Conservation (phyloP, 2,113 vertebrate species). For the Channa argus region DNA sequence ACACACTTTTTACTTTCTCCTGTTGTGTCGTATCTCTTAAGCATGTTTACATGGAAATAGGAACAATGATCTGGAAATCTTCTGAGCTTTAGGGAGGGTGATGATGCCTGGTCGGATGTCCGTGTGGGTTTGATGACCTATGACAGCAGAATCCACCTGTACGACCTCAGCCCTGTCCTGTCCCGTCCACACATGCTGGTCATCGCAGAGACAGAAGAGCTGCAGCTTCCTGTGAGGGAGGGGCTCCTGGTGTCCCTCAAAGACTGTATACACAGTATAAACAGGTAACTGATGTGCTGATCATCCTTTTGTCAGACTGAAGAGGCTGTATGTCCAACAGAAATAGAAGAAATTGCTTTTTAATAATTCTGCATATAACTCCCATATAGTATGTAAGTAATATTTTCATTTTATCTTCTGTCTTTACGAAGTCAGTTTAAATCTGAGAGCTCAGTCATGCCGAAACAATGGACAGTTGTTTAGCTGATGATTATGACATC, state of each 20-base stretch:
- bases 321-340: no score
- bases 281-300: slow-evolving; percentile 64
- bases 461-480: no score
- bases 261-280: slow-evolving; percentile 70
- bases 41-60: not conserved
- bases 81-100: slow-evolving; percentile 55
- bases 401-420: no score
- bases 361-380: no score
- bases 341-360: no score
- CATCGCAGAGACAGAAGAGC: slow-evolving; percentile 78
- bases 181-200: slow-evolving; percentile 86
- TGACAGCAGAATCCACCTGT: slow-evolving; percentile 83
- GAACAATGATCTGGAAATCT: not conserved
- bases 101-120: slow-evolving; percentile 48
- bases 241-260: slow-evolving; percentile 82
- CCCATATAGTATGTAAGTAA: no score
- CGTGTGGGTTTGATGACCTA: slow-evolving; percentile 85
- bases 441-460: no score
- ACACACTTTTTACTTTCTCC: not conserved
- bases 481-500: no score
- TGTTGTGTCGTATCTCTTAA: not conserved
- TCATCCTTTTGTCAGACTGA: not conserved
- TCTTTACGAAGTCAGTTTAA: no score
- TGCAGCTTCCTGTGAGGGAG: slow-evolving; percentile 81
- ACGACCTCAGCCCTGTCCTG: slow-evolving; percentile 79